Evolutionary conservation across 2,113 vertebrate species (phyloP), one percentile per base, ranked within the genome.

Genomic region (Ptilonorhynchus violaceus): DNA sequence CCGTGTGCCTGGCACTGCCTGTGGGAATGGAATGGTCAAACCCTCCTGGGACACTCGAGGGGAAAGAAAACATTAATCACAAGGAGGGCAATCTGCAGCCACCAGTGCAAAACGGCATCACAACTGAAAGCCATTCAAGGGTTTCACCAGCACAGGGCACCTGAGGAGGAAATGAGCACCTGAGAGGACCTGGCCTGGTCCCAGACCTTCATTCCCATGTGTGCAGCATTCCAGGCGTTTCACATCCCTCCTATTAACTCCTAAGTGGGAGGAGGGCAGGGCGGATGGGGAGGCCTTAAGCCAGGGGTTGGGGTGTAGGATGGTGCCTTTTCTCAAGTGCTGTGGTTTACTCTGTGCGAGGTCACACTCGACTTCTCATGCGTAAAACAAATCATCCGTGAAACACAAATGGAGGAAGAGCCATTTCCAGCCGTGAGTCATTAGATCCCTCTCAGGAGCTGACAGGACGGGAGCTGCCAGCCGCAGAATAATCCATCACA

Each of bases 341-440:
- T 70, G 6, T 25, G 72, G 18, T 62, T 95, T 72, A 24, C 81
- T 50, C 74, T 25, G 3, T 52, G 62, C 87, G 53, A 2, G 73
- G 92, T 88, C 95, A 94, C 81, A 91, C 85, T 56, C 79, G 25
- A 1, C 69, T 91, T 53, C 73, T 75, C 89, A 53, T 31, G 81
- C 5, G 0, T 58, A 15, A 85, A 96, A 20, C 88, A 73, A 94
- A 92, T 42, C 46, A 72, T 42, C 82, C 67, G 33, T 83, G 89
- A 87, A 90, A 67, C 49, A 46, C 63, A 42, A 85, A 60, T 25
- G 49, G 33, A 76, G 90, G 10, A 55, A 44, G 80, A 92, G 85
- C 93, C 78, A 62, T 47, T 92, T 93, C 55, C 92, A 90, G 93
- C 78, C 49, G 0, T 90, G 95, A 90, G 85, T 88, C 96, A 97